Evolutionary conservation across 2,888 invertebrate genomes (phyloP).

Genomic region (Zygaena filipendulae): DNA sequence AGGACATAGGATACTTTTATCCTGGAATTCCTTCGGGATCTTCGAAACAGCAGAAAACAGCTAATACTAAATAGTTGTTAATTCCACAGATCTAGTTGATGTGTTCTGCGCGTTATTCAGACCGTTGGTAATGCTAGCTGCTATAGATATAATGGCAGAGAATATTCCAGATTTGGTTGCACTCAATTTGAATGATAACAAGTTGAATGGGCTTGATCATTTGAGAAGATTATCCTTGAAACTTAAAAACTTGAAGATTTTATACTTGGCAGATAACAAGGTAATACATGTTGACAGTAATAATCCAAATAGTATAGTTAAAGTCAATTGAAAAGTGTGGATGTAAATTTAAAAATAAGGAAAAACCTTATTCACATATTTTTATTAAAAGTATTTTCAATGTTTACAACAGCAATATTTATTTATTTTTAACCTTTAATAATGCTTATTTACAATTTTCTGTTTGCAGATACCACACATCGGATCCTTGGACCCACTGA

Average conservation of each 20-base stretch:
- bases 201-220: conserved; percentile 74
- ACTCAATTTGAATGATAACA: conserved; percentile 84
- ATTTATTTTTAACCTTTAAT: too few relatives aligned
- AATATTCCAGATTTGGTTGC: conserved; percentile 87
- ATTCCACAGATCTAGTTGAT: conserved; percentile 70
- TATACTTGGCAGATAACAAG: conserved; percentile 85
- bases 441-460: too few relatives aligned
- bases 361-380: too few relatives aligned
- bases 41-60: too few relatives aligned
- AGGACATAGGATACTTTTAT: too few relatives aligned
- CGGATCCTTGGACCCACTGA: conserved; percentile 72
- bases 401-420: background rate
- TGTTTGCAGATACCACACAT: conserved; percentile 73
- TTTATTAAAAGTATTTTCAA: background rate
- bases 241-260: conserved; percentile 77
- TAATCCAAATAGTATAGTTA: too few relatives aligned
- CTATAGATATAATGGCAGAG: conserved; percentile 82
- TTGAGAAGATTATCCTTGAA: conserved; percentile 73
- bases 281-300: conserved; percentile 66
- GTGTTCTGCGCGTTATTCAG: conserved; percentile 81
- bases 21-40: too few relatives aligned
- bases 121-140: conserved; percentile 75
- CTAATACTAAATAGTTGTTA: conserved; percentile 12
- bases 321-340: too few relatives aligned
- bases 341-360: too few relatives aligned